phyloP scores from a whole-genome alignment of 2,888 invertebrate genomes.

The Brachypterus glaber region DNA sequence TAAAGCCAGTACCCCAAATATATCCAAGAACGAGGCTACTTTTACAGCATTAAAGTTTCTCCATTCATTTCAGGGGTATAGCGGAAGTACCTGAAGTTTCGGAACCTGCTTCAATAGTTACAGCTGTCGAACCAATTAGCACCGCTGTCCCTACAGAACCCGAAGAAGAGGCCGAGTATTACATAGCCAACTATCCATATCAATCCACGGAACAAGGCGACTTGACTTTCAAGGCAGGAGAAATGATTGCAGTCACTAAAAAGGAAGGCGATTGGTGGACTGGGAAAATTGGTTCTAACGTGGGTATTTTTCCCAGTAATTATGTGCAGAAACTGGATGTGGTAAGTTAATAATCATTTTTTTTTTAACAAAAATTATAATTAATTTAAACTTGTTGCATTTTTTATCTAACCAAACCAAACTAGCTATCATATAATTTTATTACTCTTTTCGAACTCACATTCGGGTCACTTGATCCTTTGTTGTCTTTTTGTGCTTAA shows the following conservation, averaged over 20 bases:
- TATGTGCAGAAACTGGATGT: conserved; percentile 73
- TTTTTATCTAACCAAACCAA: too few relatives aligned
- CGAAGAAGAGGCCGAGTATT: conserved; percentile 53
- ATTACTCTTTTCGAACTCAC: too few relatives aligned
- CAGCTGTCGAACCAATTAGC: conserved; percentile 18
- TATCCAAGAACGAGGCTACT: too few relatives aligned
- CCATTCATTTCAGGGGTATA: conserved; percentile 53
- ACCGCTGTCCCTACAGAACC: conserved; percentile 22
- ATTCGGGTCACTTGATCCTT: too few relatives aligned
- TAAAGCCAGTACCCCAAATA: too few relatives aligned
- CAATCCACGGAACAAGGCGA: conserved; percentile 84
- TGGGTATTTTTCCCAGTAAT: conserved; percentile 95
- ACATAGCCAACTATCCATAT: conserved; percentile 84
- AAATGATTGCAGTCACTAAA: conserved; percentile 76
- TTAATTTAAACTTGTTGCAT: not conserved
- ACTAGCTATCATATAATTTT: too few relatives aligned
- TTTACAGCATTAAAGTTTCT: too few relatives aligned
- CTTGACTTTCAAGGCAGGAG: conserved; percentile 77
- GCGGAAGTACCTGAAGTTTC: conserved; percentile 58
- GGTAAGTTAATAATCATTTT: conserved; percentile 23
- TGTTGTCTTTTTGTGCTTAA: too few relatives aligned
- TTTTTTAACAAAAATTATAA: conserved; percentile 1
- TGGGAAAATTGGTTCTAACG: conserved; percentile 66
- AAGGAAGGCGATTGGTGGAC: conserved; percentile 99
- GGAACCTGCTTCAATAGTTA: conserved; percentile 20